Base-by-base conservation (phyloP, 2,797 vertebrate species). In the Sebastes ruberrimus region DNA sequence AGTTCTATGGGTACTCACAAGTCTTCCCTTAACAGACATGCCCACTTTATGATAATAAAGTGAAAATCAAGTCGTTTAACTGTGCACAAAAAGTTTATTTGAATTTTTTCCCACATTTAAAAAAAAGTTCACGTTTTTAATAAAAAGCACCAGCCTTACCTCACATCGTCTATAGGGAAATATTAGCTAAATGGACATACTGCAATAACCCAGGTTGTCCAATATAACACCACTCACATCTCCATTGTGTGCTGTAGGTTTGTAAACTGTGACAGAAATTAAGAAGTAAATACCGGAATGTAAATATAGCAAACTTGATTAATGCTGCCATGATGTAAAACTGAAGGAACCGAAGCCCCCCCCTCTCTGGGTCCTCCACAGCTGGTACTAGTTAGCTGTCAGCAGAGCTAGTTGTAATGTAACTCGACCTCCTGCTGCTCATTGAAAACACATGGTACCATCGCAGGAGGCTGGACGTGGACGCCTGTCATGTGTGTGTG, bases 381-480 rank as follows among this genome's bases (percentile, higher is more conserved):
- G 80, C 85, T 88, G 88, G 83, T 81, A 23, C 73, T 57, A 7
- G 63, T 91, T 88, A 88, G 53, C 76, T 70, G 32, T 87, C 66
- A 78, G 86, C 71, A 80, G 80, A 90, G 71, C 73, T 82, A 70
- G 80, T 76, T 13, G 11, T 63, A 77, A 55, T 62, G 69, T 73
- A 78, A 80, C 74, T 74, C 28, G 5, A 77, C 86, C 89, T 82
- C 83, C 83, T 72, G 69, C 83, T 71, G 83, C 80, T 91, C 86
- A 88, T 84, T 88, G 76, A 14, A 89, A 91, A 88, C 91, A 88
- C 85, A 87, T 87, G 85, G 77, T 32, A 10, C 57, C 59, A 10
- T 72, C 77, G 66, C 78, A 79, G 84, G 83, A 86, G 73, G 83
- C 74, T 61, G 72, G 16, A 42, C 22, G 28, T 61, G n/a, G 70